Conservation (phyloP, 1,140 invertebrate genomes). For the Microplitis demolitor region DNA sequence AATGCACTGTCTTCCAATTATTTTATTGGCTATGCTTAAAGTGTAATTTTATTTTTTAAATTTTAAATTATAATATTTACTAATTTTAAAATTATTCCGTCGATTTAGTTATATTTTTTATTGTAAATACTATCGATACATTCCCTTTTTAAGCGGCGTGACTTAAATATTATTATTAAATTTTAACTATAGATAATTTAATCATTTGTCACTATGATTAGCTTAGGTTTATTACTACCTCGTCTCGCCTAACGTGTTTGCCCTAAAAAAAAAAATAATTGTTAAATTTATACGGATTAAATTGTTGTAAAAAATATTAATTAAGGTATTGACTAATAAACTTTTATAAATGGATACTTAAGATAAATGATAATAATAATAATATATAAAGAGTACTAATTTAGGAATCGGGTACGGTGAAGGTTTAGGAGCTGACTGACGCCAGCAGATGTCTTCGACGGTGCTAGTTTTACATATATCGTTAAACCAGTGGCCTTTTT, state of each 20-base stretch:
- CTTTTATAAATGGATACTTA: background rate
- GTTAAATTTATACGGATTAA: too few species aligned
- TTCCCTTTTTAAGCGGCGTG: background rate
- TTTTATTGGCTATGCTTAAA: background rate
- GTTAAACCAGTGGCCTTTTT: slow-evolving; percentile 65
- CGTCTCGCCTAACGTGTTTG: background rate
- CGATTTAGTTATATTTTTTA: background rate
- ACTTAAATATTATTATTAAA: background rate
- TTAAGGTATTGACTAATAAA: too few species aligned
- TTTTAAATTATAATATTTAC: background rate
- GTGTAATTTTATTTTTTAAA: background rate
- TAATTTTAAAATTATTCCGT: background rate
- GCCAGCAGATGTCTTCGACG: slow-evolving; percentile 63
- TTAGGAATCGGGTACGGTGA: slow-evolving; percentile 63
- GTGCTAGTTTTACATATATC: slow-evolving; percentile 61
- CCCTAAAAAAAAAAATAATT: background rate
- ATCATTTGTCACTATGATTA: background rate
- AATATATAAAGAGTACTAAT: slow-evolving; percentile 40
- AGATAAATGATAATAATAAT: background rate
- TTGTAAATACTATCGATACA: background rate
- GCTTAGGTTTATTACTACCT: background rate
- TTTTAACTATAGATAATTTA: background rate
- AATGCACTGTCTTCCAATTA: background rate
- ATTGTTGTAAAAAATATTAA: background rate
- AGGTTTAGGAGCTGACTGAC: slow-evolving; percentile 61